Conservation (phyloP, 2,888 invertebrate species). For the Catocala nupta region DNA sequence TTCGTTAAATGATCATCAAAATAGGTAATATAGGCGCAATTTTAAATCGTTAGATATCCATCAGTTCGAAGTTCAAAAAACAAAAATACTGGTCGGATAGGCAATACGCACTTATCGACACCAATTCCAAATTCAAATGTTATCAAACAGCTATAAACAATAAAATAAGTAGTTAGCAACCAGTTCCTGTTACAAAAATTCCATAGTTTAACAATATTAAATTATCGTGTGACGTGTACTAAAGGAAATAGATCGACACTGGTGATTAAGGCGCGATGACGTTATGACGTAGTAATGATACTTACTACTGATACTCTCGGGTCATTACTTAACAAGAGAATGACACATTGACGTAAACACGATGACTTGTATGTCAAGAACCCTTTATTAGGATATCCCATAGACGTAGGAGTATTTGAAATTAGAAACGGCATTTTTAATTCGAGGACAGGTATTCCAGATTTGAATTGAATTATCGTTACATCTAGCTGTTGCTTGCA, state of each 20-base stretch:
- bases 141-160: constrained; percentile 1
- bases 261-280: constrained; percentile 2
- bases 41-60: too few species aligned
- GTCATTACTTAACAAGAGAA: constrained; percentile 2
- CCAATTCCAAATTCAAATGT: constrained; percentile 3
- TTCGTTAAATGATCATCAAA: too few species aligned
- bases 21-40: too few species aligned
- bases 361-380: neutral
- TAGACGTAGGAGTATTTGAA: neutral
- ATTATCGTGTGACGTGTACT: constrained; percentile 2
- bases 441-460: too few species aligned
- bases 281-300: constrained; percentile 2
- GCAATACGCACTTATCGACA: neutral
- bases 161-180: constrained; percentile 7
- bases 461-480: too few species aligned
- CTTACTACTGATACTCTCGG: neutral
- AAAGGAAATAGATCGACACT: constrained; percentile 9
- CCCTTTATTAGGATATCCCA: neutral
- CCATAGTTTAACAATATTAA: constrained; percentile 14
- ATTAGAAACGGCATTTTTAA: too few species aligned
- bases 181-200: constrained; percentile 21
- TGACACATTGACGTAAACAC: constrained; percentile 6
- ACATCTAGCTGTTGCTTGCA: too few species aligned
- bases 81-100: too few species aligned
- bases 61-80: too few species aligned